Percentiles rank a stretch among this genome's conserved stretches.
Conservation (phyloP, 2,888 invertebrate genomes). For the Uropetala carovei region DNA sequence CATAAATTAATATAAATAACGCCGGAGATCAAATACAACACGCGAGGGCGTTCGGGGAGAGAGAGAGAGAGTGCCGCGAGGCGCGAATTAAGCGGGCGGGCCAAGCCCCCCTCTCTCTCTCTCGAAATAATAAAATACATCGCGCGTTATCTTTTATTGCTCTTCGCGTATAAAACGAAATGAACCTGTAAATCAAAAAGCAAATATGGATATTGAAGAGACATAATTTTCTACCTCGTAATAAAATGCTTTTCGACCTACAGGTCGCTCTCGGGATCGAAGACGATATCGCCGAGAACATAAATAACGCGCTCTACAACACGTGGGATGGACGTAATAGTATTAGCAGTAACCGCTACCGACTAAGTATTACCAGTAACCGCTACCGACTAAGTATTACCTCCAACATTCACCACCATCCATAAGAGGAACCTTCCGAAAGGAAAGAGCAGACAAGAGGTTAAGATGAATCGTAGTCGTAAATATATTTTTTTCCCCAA, state of each 20-base stretch:
- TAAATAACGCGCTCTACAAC: background rate
- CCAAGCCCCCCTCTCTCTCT: too few relatives aligned
- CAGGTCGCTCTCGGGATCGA: background rate
- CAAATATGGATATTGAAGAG: slow-evolving; percentile 17
- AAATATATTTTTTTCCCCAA: too few relatives aligned
- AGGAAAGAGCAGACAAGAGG: background rate
- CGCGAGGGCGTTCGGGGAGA: background rate
- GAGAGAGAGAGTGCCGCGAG: background rate
- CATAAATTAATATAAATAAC: background rate
- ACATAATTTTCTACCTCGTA: background rate
- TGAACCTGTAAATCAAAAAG: background rate
- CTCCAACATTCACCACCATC: slow-evolving; percentile 16
- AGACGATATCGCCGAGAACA: background rate
- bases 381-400: background rate
- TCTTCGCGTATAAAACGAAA: background rate
- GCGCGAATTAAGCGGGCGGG: too few relatives aligned
- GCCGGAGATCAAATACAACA: background rate
- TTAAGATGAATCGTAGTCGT: slow-evolving; percentile 6
- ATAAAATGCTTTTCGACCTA: background rate
- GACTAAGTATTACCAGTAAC: too few relatives aligned
- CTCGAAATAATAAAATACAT: background rate
- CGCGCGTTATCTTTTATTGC: background rate
- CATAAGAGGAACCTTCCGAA: background rate
- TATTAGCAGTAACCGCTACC: too few relatives aligned
- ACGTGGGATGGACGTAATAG: background rate